Evolutionary conservation across 2,113 vertebrate species (phyloP).

Genomic region (Benitochromis conjunctus): DNA sequence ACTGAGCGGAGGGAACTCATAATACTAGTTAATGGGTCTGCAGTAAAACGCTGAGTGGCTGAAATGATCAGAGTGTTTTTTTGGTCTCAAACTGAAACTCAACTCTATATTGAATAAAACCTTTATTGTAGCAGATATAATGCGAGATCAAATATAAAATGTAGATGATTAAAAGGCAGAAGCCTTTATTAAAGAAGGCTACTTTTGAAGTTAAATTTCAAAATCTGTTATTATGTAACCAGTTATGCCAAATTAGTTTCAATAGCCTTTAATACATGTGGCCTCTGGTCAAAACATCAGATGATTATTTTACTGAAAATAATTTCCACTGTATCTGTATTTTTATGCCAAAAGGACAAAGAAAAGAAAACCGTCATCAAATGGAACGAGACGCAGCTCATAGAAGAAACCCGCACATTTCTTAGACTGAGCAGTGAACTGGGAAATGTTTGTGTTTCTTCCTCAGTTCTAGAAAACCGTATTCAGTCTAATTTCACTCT

Average conservation of each 20-base stretch:
- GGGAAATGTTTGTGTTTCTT: neutral
- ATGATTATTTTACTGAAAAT: neutral
- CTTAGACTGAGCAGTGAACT: neutral
- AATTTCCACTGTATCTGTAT: neutral
- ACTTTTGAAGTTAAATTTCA: slow-evolving; percentile 10
- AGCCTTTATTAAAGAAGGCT: neutral
- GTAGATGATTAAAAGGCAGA: slow-evolving; percentile 12
- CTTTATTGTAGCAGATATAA: neutral
- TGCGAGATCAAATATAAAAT: neutral
- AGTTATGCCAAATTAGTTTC: neutral
- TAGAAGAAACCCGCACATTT: neutral
- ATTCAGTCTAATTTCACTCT: neutral
- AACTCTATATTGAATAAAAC: neutral
- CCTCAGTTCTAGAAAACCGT: neutral
- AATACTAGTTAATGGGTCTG: slow-evolving; percentile 36
- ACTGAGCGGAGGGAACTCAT: slow-evolving; percentile 25
- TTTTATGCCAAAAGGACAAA: neutral
- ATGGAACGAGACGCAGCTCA: neutral
- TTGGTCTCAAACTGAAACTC: neutral
- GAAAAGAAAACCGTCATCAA: neutral
- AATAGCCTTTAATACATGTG: neutral
- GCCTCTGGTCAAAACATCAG: neutral
- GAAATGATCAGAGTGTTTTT: slow-evolving; percentile 4
- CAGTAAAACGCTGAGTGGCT: slow-evolving; percentile 16
- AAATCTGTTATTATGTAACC: slow-evolving; percentile 1